A percentile compares a stretch with the other conserved stretches of the same genome.
Conservation (phyloP, 2,888 invertebrate genomes). For the Heliconius erato region DNA sequence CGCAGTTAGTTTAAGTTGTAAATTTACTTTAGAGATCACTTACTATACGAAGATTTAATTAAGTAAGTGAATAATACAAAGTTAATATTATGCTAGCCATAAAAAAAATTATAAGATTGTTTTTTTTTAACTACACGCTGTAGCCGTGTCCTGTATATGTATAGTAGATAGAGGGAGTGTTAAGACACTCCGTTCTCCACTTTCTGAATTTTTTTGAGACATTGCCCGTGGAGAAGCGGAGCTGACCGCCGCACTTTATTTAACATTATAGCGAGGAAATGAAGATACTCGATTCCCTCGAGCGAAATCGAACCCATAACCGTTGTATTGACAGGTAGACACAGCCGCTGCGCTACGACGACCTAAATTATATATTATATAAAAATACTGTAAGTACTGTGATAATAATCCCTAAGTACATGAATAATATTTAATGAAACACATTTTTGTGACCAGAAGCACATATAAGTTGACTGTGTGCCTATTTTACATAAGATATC, state of each 20-base stretch:
- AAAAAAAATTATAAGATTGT: background rate
- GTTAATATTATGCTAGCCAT: background rate
- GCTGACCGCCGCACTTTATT: background rate
- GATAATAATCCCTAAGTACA: background rate
- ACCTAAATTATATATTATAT: background rate
- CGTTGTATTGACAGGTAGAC: too few relatives aligned
- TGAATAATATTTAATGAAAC: background rate
- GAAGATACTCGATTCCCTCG: too few relatives aligned
- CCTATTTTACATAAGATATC: background rate
- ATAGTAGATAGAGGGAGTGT: background rate
- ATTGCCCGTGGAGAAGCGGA: background rate
- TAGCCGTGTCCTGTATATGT: too few relatives aligned
- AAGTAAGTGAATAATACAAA: background rate
- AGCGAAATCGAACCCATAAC: too few relatives aligned
- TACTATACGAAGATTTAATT: background rate
- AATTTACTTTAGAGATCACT: background rate
- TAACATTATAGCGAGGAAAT: background rate
- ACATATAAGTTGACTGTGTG: constrained; percentile 1
- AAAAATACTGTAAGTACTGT: constrained; percentile 1
- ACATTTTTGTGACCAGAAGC: constrained; percentile 5
- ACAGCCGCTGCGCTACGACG: too few relatives aligned
- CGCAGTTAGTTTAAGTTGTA: constrained; percentile 9
- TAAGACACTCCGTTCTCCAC: background rate
- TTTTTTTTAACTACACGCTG: too few relatives aligned
- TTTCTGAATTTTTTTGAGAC: background rate